These are phyloP conservation scores for Actinernus sp. DNA, from an alignment of 92 coral and sea anemone genomes.

Conservation along the genomic window DNA sequence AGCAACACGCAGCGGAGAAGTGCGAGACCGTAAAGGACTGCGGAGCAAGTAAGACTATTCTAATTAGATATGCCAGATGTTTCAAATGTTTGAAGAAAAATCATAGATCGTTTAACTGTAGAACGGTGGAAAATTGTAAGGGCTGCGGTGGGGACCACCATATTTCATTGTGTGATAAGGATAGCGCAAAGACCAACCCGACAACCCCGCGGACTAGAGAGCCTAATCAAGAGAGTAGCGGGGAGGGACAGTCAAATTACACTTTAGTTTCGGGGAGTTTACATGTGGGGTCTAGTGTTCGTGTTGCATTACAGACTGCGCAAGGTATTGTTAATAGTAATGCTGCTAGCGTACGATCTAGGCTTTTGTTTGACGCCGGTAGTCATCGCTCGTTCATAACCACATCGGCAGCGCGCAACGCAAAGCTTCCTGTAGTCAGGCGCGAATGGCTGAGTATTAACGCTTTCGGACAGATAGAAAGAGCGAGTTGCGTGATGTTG, in stretches of 20 bases:
- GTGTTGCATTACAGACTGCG: conserved; percentile 49
- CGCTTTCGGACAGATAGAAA: conserved; percentile 12
- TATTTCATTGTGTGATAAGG: neutral
- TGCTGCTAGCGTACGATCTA: conserved; percentile 4
- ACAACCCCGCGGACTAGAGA: too few relatives aligned
- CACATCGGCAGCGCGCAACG: neutral
- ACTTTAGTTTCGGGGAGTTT: conserved; percentile 18
- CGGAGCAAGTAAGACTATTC: neutral
- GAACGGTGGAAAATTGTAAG: neutral
- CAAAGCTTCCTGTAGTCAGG: conserved; percentile 22
- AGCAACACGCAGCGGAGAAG: neutral
- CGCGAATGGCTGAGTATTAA: conserved; percentile 37
- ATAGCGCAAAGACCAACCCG: too few relatives aligned
- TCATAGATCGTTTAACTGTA: conserved; percentile 2
- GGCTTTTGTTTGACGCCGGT: conserved; percentile 52
- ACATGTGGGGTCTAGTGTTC: conserved; percentile 16
- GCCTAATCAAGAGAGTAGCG: conserved; percentile 6
- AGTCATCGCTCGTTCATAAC: conserved; percentile 37
- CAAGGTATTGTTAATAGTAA: conserved; percentile 30
- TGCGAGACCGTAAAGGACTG: neutral
- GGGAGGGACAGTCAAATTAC: conserved; percentile 9
- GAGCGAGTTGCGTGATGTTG: conserved; percentile 2
- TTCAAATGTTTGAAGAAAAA: conserved; percentile 10
- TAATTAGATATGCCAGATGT: conserved; percentile 10
- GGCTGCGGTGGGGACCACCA: neutral